These are phyloP conservation scores for Ormyrus thymus DNA, from an alignment of 2,888 invertebrate species.

Conservation along the genomic window DNA sequence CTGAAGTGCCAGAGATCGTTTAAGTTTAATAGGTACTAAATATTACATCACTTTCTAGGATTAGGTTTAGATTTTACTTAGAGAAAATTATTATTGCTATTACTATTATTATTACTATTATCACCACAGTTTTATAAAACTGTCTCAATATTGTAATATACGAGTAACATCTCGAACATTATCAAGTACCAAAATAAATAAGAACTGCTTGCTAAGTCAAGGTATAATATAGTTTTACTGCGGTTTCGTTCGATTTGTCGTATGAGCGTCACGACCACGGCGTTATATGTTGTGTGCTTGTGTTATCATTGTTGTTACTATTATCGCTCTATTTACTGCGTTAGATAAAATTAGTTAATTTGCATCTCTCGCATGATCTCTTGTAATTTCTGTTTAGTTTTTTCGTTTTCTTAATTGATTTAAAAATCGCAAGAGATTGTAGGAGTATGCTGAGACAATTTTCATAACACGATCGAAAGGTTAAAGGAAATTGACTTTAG, in stretches of 20 bases:
- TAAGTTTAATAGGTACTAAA: constrained; percentile 71
- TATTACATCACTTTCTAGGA: constrained; percentile 70
- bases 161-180: constrained; percentile 62
- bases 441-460: constrained; percentile 11
- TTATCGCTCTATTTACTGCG: constrained; percentile 56
- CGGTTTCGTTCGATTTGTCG: constrained; percentile 54
- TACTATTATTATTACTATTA: constrained; percentile 65
- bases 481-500: constrained; percentile 31
- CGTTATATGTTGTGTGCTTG: constrained; percentile 65
- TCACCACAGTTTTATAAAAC: constrained; percentile 67
- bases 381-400: constrained; percentile 46
- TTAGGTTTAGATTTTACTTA: constrained; percentile 72
- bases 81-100: constrained; percentile 65
- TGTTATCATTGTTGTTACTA: constrained; percentile 66
- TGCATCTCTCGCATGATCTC: constrained; percentile 52
- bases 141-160: constrained; percentile 73
- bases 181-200: constrained; percentile 73
- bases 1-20: constrained; percentile 64
- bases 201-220: constrained; percentile 72
- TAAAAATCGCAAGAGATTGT: constrained; percentile 32
- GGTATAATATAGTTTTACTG: constrained; percentile 51
- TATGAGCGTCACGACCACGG: constrained; percentile 53
- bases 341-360: constrained; percentile 52
- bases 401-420: constrained; percentile 32
- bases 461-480: constrained; percentile 29